Conservation (phyloP, 2,113 vertebrate species). For the Lampris megalopsis region DNA sequence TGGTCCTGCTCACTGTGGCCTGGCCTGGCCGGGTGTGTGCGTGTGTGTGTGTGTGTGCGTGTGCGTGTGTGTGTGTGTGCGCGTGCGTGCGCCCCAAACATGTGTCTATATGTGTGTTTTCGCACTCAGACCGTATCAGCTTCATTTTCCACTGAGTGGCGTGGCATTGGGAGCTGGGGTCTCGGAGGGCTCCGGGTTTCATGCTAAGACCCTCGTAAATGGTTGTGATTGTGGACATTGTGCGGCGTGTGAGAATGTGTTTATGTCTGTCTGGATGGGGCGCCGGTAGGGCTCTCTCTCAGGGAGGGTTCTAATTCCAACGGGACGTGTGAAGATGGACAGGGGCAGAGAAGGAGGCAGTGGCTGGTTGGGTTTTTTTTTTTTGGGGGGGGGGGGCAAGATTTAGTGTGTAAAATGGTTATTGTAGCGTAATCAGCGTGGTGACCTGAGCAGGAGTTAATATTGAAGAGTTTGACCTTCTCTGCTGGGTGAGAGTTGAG, state of each 20-base stretch:
- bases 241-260: conserved; percentile 69
- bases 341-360: conserved; percentile 35
- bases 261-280: conserved; percentile 75
- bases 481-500: conserved; percentile 57
- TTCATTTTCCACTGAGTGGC: conserved; percentile 60
- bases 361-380: conserved; percentile 27
- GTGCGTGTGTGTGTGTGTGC: conserved; percentile 15
- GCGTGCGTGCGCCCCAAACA: conserved; percentile 4
- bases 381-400: conserved; percentile 23
- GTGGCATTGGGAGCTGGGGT: conserved; percentile 31
- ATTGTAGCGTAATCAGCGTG: conserved; percentile 77
- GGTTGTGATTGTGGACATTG: conserved; percentile 61
- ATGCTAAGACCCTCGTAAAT: conserved; percentile 76
- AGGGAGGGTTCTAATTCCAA: conserved; percentile 72
- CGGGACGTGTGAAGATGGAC: conserved; percentile 65
- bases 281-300: conserved; percentile 62
- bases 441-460: conserved; percentile 73
- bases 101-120: conserved; percentile 46
- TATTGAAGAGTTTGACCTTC: conserved; percentile 79
- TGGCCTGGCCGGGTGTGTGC: conserved; percentile 15
- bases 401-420: conserved; percentile 73
- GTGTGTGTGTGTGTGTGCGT: conserved; percentile 29
- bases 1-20: conserved; percentile 78
- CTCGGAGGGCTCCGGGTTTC: conserved; percentile 63
- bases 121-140: conserved; percentile 71